Percentiles rank a stretch among this genome's conserved stretches.
These are phyloP conservation scores for Alaudala cheleensis DNA, from an alignment of 2,113 vertebrate genomes.

Conservation along the genomic window DNA sequence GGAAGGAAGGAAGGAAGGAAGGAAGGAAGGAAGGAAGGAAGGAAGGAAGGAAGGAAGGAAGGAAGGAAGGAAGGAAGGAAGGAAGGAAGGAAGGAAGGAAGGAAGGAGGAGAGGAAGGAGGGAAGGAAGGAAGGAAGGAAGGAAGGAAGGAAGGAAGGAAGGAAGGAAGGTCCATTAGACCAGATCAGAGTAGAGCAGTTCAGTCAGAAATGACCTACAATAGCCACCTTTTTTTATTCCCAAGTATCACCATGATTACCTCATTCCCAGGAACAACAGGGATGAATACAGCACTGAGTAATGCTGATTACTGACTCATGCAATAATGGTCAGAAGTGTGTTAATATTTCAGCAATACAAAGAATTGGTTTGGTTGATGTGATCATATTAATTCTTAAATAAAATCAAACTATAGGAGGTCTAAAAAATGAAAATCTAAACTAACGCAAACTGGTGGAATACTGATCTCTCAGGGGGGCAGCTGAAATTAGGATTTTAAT, in stretches of 20 bases:
- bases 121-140: neutral
- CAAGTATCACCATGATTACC: neutral
- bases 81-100: neutral
- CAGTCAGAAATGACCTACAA: neutral
- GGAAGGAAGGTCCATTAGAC: too few relatives aligned
- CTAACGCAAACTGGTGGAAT: neutral
- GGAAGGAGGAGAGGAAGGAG: too few relatives aligned
- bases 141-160: neutral
- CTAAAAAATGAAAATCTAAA: neutral
- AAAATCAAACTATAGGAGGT: neutral
- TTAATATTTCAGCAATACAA: neutral
- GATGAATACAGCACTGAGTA: neutral
- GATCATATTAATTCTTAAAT: neutral
- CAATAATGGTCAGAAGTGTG: neutral
- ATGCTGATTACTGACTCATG: neutral
- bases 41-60: too few relatives aligned
- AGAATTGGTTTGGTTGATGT: neutral
- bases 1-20: neutral
- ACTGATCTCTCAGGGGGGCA: neutral
- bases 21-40: neutral
- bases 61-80: neutral
- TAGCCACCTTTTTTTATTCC: neutral
- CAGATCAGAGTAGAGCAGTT: neutral
- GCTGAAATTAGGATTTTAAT: conserved; percentile 28
- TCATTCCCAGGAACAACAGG: neutral